These are phyloP conservation scores for Geodia barretti DNA, from an alignment of 37 sponge, comb jelly and placozoan genomes.

Conservation along the genomic window DNA sequence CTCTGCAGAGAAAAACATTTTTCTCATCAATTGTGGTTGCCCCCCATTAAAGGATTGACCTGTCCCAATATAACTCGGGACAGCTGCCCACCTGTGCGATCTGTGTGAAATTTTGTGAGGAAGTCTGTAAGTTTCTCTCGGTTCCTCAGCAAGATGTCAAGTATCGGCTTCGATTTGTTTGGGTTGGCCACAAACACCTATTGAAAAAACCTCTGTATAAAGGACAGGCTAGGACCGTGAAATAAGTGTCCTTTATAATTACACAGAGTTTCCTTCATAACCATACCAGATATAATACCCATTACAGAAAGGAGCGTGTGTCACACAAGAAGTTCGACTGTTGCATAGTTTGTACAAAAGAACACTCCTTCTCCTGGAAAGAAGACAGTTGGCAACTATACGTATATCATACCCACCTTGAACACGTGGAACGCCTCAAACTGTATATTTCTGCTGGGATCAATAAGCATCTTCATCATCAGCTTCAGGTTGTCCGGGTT, in stretches of 20 bases:
- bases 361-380: no score
- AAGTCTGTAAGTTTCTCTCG: constrained; percentile 94
- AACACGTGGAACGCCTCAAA: constrained; percentile 99
- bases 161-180: constrained; percentile 89
- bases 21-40: no score
- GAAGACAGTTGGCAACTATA: background rate
- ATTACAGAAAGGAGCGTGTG: no score
- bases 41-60: no score
- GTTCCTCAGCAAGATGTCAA: constrained; percentile 94
- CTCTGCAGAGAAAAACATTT: constrained; percentile 82
- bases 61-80: no score
- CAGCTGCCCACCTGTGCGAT: constrained; percentile 83
- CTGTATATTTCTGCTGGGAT: constrained; percentile 91
- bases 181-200: constrained; percentile 99
- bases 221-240: no score
- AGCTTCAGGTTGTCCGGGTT: constrained; percentile 97
- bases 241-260: no score
- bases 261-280: no score
- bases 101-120: constrained; percentile 93
- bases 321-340: no score
- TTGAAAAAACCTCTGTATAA: background rate
- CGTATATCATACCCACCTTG: constrained; percentile 76
- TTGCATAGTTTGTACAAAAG: no score
- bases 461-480: constrained; percentile 96
- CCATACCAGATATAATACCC: no score